A percentile compares a stretch with the other conserved stretches of the same genome.
Conservation (phyloP, 2,888 invertebrate genomes). For the Diaprepes abbreviatus region DNA sequence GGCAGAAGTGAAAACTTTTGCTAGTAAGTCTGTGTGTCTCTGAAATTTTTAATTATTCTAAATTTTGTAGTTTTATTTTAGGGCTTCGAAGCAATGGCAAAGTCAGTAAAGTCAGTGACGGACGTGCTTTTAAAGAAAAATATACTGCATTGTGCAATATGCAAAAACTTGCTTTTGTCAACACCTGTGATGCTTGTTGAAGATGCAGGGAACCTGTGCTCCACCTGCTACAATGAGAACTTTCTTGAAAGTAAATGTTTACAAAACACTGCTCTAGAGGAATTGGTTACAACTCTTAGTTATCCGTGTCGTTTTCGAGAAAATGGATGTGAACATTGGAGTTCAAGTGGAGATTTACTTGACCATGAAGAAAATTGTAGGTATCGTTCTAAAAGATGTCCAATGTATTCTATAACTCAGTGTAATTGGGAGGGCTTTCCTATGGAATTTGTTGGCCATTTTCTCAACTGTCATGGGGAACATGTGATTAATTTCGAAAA, state of each 20-base stretch:
- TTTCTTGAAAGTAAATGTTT: constrained; percentile 46
- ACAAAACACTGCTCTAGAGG: constrained; percentile 46
- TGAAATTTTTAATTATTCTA: no score
- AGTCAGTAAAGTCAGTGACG: constrained; percentile 33
- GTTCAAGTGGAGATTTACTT: constrained; percentile 34
- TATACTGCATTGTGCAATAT: constrained; percentile 55
- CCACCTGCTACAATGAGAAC: constrained; percentile 55
- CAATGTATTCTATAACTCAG: constrained; percentile 35
- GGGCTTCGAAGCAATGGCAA: constrained; percentile 16
- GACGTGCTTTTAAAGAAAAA: constrained; percentile 49
- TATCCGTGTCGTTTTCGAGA: constrained; percentile 46
- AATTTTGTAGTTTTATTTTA: neutral
- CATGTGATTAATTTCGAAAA: constrained; percentile 58
- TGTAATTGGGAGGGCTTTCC: constrained; percentile 53
- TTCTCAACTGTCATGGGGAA: constrained; percentile 57
- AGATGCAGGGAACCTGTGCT: constrained; percentile 59
- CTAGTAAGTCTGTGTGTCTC: constrained; percentile 29
- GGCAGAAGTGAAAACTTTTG: constrained; percentile 10
- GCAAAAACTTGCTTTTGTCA: constrained; percentile 56
- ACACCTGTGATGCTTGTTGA: constrained; percentile 60
- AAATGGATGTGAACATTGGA: constrained; percentile 47
- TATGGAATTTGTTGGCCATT: constrained; percentile 57
- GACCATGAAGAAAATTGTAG: constrained; percentile 46
- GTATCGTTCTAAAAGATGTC: constrained; percentile 47
- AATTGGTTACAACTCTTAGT: constrained; percentile 38